Percentiles rank a stretch among this genome's conserved stretches.
Evolutionary conservation across 1,140 invertebrate genomes (phyloP).

Genomic region (Lysiphlebus fabarum): DNA sequence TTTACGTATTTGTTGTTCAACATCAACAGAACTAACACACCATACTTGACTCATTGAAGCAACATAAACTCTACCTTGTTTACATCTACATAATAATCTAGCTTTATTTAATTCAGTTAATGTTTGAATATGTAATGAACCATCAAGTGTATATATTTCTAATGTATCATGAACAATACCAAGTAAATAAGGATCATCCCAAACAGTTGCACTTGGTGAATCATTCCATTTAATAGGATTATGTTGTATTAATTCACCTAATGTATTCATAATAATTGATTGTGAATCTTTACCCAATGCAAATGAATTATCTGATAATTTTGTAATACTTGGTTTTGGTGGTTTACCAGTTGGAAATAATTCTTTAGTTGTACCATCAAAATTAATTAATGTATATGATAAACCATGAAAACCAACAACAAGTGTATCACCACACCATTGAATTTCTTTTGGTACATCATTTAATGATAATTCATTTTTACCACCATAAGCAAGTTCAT

Average conservation of each 20-base stretch:
- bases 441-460: constrained; percentile 79
- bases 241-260: constrained; percentile 67
- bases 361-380: constrained; percentile 67
- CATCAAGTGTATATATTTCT: constrained; percentile 76
- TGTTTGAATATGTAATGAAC: constrained; percentile 59
- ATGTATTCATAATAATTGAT: constrained; percentile 74
- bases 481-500: constrained; percentile 64
- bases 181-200: constrained; percentile 88
- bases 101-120: constrained; percentile 64
- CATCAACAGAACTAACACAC: constrained; percentile 75
- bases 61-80: constrained; percentile 77
- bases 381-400: constrained; percentile 47
- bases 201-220: constrained; percentile 75
- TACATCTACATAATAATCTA: constrained; percentile 69
- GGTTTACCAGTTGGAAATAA: constrained; percentile 83
- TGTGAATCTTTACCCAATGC: constrained; percentile 80
- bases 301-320: constrained; percentile 70
- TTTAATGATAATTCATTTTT: constrained; percentile 64
- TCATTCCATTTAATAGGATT: constrained; percentile 81
- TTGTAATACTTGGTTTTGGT: constrained; percentile 78
- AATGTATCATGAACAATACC: constrained; percentile 77
- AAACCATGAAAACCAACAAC: constrained; percentile 50
- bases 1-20: constrained; percentile 76
- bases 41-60: constrained; percentile 84
- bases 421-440: constrained; percentile 61